These are phyloP conservation scores for Centropyge bicolor DNA, from an alignment of 2,797 vertebrate species.

Conservation along the genomic window DNA sequence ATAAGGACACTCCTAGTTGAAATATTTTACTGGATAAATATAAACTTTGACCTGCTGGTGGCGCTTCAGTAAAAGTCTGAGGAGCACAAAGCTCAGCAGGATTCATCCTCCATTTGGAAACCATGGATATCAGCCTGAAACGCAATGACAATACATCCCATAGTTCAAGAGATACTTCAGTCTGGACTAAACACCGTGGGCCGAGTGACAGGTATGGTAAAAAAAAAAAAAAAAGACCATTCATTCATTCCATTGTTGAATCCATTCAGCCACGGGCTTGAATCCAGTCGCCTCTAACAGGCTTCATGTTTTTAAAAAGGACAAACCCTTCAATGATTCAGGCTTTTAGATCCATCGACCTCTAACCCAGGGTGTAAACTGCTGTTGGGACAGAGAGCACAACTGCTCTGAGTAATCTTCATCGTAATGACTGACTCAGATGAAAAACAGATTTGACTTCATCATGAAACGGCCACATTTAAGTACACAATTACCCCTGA, in stretches of 20 bases:
- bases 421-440: conserved; percentile 2
- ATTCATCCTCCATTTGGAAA: background rate
- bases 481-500: conserved; percentile 14
- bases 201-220: background rate
- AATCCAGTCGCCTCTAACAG: background rate
- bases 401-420: background rate
- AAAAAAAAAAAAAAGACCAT: background rate
- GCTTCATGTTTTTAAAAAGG: background rate
- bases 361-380: background rate
- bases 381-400: background rate
- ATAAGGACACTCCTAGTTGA: background rate
- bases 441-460: conserved; percentile 11
- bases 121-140: background rate
- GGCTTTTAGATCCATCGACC: background rate
- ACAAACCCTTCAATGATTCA: background rate
- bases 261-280: background rate
- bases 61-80: background rate
- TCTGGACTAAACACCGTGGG: background rate
- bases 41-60: background rate
- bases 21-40: background rate
- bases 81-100: too few relatives aligned
- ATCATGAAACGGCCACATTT: conserved; percentile 1
- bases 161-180: background rate
- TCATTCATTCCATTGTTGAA: background rate
- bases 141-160: background rate